phyloP scores from a whole-genome alignment of 2,888 invertebrate species.

The Taenaris catops region DNA sequence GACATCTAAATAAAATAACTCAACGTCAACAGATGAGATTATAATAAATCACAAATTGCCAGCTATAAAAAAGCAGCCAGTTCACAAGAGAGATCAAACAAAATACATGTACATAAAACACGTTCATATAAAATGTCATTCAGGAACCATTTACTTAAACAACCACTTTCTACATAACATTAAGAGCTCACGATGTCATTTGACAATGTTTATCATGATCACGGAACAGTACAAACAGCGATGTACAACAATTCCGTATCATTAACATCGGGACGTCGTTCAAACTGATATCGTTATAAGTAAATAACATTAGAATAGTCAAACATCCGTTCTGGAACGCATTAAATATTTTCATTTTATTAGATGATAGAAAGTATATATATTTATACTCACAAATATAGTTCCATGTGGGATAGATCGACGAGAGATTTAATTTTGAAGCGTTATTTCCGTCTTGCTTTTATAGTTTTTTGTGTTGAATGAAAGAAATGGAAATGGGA shows the following conservation, averaged over 20 bases:
- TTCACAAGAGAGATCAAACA: background rate
- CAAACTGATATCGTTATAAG: slow-evolving; percentile 17
- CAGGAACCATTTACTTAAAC: background rate
- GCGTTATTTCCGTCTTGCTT: background rate
- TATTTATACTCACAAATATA: background rate
- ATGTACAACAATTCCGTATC: slow-evolving; percentile 9
- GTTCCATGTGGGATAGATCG: background rate
- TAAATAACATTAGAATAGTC: slow-evolving; percentile 16
- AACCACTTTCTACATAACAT: slow-evolving; percentile 4
- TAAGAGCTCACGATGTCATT: slow-evolving; percentile 4
- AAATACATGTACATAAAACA: background rate
- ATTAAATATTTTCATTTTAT: slow-evolving; percentile 14
- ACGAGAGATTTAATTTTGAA: slow-evolving; percentile 1
- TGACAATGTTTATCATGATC: background rate
- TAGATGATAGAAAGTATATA: slow-evolving; percentile 3
- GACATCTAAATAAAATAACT: too few species aligned
- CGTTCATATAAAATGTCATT: background rate
- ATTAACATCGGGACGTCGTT: slow-evolving; percentile 19
- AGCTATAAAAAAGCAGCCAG: too few species aligned
- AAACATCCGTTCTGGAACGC: slow-evolving; percentile 18
- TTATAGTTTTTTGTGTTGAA: slow-evolving; percentile 1
- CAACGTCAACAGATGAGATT: background rate
- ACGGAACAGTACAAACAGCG: slow-evolving; percentile 1
- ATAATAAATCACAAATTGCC: background rate
- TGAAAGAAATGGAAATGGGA: background rate